Evolutionary conservation across 2,113 vertebrate genomes (phyloP).

Genomic region (Stercorarius parasiticus): DNA sequence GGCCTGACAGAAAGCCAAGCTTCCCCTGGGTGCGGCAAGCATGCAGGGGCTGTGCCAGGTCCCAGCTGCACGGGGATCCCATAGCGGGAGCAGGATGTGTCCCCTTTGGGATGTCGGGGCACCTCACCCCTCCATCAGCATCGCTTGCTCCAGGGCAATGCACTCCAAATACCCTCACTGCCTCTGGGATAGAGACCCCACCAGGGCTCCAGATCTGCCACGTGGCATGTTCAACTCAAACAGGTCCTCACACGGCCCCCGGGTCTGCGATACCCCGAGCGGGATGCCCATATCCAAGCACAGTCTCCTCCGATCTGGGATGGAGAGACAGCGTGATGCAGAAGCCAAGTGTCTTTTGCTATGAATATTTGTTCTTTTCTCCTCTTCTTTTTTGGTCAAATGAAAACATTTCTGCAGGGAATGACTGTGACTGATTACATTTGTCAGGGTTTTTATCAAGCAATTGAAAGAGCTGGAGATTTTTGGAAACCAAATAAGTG

Average conservation of each 20-base stretch:
- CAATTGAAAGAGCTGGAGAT: constrained; percentile 34
- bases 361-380: constrained; percentile 15
- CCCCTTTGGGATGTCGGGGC: fast-evolving
- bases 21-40: background rate
- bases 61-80: background rate
- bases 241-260: fast-evolving
- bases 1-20: background rate
- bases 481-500: constrained; percentile 65
- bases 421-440: constrained; percentile 61
- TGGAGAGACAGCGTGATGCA: background rate
- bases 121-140: background rate
- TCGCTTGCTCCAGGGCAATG: fast-evolving
- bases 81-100: background rate
- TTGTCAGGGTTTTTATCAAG: constrained; percentile 68
- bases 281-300: background rate
- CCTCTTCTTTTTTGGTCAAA: constrained; percentile 11
- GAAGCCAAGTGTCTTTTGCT: constrained; percentile 34
- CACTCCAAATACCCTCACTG: background rate
- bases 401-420: constrained; percentile 49
- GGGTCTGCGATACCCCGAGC: fast-evolving
- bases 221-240: background rate
- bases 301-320: background rate
- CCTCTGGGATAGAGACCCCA: background rate
- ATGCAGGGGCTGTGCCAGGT: fast-evolving
- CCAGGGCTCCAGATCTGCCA: background rate